phyloP scores from a whole-genome alignment of 2,797 vertebrate species.

The Cossypha heuglini region DNA sequence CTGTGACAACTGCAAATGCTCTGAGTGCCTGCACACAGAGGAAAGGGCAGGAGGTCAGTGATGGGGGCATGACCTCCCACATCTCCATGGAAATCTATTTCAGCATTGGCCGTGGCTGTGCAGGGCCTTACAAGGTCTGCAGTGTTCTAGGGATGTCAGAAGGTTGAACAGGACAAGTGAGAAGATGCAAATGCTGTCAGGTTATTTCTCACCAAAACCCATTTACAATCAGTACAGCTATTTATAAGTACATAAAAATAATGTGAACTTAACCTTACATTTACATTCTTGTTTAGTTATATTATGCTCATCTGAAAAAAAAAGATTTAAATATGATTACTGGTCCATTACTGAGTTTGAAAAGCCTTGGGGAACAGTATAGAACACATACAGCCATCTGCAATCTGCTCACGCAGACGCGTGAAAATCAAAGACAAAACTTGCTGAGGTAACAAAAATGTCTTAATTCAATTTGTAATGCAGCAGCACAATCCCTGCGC shows the following conservation, averaged over 20 bases:
- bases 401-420: background rate
- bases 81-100: background rate
- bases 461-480: background rate
- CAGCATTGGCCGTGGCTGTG: background rate
- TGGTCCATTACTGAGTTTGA: background rate
- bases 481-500: background rate
- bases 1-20: background rate
- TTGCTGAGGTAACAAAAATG: background rate
- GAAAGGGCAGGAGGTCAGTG: background rate
- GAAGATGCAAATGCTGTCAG: background rate
- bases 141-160: background rate
- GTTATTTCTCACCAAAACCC: background rate
- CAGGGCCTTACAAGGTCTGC: background rate
- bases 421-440: background rate
- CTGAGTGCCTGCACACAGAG: background rate
- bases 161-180: background rate
- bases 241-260: background rate
- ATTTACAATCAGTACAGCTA: background rate
- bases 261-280: background rate
- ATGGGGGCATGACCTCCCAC: accelerated
- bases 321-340: background rate
- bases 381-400: background rate
- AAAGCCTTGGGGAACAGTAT: background rate
- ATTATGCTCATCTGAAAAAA: background rate
- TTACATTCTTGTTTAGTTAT: background rate